Evolutionary conservation across 2,888 invertebrate species (phyloP), one percentile per base, ranked within the genome.

Genomic region (Pristionchus arcanus): DNA sequence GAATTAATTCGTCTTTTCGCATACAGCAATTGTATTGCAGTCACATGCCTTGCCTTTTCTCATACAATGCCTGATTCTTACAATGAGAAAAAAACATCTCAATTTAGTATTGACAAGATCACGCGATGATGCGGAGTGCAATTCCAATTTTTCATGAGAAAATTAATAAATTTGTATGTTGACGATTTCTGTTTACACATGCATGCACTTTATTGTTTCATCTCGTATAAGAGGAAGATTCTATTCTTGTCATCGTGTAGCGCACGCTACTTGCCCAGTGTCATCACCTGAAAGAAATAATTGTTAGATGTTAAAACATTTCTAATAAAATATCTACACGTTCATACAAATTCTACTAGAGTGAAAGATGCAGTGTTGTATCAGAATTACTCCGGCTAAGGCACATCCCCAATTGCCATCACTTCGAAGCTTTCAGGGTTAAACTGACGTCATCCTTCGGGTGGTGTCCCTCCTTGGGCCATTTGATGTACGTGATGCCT

Each of bases 201-300:
- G 34, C 71, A 71, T 71, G 71, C 71, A 71, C 71, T 71, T 71
- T 71, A 71, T 71, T 71, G 71, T 71, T 71, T 71, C 34, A 19
- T 71, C 71, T 71, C 28, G 71, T 28, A 25, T 66, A 66, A n/a
- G 66, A 66, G 28, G 28, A 71, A 71, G 28, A 28, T 16, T 16
- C 34, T 16, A 2, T 71, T 19, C 28, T 71, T 34, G 31, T 31
- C 31, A 31, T 31, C 31, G 71, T 28, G 71, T 19, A 34, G 34
- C 3, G 71, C 25, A n/a, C n/a, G 28, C 34, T 71, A 71, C 34
- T 71, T 71, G 31, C 34, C 71, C 71, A 71, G 15, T 34, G 15
- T 7, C 5, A 71, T 71, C 71, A 71, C 71, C 71, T 71, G 68
- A 5, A 71, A 71, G 16, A 11, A 68, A 68, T 28, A 0, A 68